Conservation (phyloP, 2,113 vertebrate species). For the Microtus ochrogaster region DNA sequence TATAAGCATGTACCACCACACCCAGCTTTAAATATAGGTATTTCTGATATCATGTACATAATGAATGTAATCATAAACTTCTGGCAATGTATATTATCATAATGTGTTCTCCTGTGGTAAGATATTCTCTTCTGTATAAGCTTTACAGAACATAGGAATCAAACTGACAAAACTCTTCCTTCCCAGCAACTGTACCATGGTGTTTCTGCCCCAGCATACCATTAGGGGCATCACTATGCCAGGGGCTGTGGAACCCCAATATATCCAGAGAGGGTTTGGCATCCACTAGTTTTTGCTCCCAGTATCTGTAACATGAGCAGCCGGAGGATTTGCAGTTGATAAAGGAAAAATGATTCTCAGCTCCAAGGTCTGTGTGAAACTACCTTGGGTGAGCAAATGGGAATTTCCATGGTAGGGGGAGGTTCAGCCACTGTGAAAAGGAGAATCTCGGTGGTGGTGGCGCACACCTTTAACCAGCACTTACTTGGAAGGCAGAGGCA, state of each 20-base stretch:
- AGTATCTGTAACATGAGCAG: neutral
- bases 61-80: conserved; percentile 37
- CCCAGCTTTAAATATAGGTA: neutral
- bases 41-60: neutral
- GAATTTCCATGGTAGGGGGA: neutral
- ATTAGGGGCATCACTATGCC: neutral
- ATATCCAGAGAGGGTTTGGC: neutral
- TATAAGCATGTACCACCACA: neutral
- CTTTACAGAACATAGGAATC: neutral
- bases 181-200: neutral
- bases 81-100: conserved; percentile 11
- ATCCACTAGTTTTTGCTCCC: neutral
- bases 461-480: neutral
- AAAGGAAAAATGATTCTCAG: neutral
- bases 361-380: neutral
- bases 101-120: neutral
- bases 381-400: neutral
- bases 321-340: neutral
- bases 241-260: neutral
- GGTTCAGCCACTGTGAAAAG: neutral
- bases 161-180: conserved; percentile 26
- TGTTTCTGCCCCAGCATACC: neutral
- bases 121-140: neutral
- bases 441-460: neutral
- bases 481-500: neutral